A percentile compares a stretch with the other conserved stretches of the same genome.
These are phyloP conservation scores for Dromaius novaehollandiae DNA, from an alignment of 2,113 vertebrate species.

Conservation along the genomic window DNA sequence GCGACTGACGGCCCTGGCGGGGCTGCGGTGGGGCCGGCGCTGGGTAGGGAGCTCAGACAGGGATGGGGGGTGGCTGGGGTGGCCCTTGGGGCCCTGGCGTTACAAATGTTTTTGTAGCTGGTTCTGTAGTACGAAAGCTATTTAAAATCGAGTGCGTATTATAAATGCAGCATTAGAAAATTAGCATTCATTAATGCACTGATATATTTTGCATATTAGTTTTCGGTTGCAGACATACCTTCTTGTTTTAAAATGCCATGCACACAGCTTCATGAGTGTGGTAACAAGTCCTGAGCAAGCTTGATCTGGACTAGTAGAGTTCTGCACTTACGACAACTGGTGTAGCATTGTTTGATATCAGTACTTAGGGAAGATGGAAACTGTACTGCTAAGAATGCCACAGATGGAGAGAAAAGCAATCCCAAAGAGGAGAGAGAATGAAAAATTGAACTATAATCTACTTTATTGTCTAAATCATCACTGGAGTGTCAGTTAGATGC, in stretches of 20 bases:
- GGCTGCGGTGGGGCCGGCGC: neutral
- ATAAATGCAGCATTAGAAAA: neutral
- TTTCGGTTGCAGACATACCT: neutral
- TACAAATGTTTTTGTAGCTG: neutral
- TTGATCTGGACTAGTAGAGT: neutral
- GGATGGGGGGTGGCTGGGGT: neutral
- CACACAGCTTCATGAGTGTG: neutral
- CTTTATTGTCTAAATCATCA: neutral
- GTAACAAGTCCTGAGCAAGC: neutral
- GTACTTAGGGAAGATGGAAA: rapidly evolving
- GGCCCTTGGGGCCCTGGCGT: neutral
- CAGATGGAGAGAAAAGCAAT: neutral
- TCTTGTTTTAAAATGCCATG: neutral
- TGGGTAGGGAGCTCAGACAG: rapidly evolving
- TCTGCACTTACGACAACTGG: neutral
- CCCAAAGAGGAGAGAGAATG: neutral
- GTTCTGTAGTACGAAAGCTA: neutral
- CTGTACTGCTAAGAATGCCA: neutral
- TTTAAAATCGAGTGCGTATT: neutral
- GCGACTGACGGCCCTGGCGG: neutral
- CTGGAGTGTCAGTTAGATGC: neutral
- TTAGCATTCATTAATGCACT: neutral
- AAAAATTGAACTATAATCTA: neutral
- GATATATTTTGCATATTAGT: neutral
- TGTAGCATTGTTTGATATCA: neutral